Evolutionary conservation across 2,113 vertebrate species (phyloP), one percentile per base, ranked within the genome.

Genomic region (Salminus brasiliensis): DNA sequence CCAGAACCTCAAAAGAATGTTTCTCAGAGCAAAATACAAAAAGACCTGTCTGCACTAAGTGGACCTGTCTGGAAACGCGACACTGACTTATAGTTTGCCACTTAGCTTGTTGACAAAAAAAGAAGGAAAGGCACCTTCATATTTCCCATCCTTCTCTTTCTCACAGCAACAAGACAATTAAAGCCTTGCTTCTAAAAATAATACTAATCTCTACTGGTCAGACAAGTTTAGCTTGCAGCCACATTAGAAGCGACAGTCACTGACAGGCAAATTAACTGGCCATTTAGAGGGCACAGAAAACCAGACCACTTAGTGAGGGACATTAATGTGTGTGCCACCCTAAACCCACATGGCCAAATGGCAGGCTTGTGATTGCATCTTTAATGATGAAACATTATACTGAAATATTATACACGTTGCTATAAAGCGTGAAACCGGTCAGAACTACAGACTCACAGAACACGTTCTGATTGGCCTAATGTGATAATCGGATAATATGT

Each of bases 91-190:
- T 32, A 39, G 70, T 68, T 66, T 69, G 73, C n/a, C n/a, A n/a
- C n/a, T 45, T 34, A 52, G 74, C 68, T 5, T 73, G 23, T 29
- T 12, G 27, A 59, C 34, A 36, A 3, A 36, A 3, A 36, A 43
- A 63, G 45, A 66, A 73, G 72, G 16, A 82, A 73, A 68, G 70
- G 16, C 68, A 81, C 49, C 49, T 62, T 32, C 27, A 41, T 47
- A n/a, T 49, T 72, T 52, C 49, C 29, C n/a, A 36, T 55, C 43
- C 55, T 55, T 21, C 29, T 49, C 59, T 77, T 76, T 68, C 21
- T 69, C 80, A 25, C 74, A 53, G 52, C 74, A 66, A 72, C 69
- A 62, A 76, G 62, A 75, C 81, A 83, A 78, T 78, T 70, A 79
- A 68, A 76, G 47, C 30, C 66, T 67, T 63, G 36, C 65, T 68